A percentile compares a stretch with the other conserved stretches of the same genome.
Evolutionary conservation across 64 coral and sea anemone genomes (phyloP).

Genomic region (Orbicella faveolata): DNA sequence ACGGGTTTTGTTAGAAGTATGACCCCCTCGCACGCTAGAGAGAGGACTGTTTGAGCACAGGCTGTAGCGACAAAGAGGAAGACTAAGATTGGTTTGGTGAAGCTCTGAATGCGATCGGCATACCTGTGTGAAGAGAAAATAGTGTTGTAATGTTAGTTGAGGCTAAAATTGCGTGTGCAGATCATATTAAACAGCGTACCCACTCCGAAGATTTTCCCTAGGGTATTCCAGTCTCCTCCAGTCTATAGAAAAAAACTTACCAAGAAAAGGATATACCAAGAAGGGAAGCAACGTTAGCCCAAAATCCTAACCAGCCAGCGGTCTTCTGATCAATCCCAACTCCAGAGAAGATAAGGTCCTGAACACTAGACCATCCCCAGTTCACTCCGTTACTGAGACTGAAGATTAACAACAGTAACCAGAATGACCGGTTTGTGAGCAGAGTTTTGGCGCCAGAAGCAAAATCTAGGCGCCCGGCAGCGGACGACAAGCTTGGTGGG

Average conservation of each 20-base stretch:
- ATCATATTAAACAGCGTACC: no score
- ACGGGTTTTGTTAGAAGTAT: conserved; percentile 63
- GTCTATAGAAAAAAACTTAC: conserved; percentile 32
- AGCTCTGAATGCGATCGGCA: conserved; percentile 76
- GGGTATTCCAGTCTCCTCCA: not conserved
- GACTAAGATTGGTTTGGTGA: conserved; percentile 71
- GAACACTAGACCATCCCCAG: conserved; percentile 96
- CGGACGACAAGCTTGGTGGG: conserved; percentile 81
- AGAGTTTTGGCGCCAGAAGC: conserved; percentile 71
- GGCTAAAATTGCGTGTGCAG: no score
- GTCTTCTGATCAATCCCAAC: conserved; percentile 88
- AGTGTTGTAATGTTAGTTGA: not conserved
- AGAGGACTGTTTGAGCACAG: conserved; percentile 60
- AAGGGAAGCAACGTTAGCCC: conserved; percentile 80
- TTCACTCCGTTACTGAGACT: conserved; percentile 81
- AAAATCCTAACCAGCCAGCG: conserved; percentile 93
- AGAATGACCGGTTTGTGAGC: conserved; percentile 64
- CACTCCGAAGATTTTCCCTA: no score
- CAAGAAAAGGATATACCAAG: conserved; percentile 81
- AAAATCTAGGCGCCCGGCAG: conserved; percentile 71
- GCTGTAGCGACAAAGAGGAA: conserved; percentile 57
- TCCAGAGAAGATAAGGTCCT: conserved; percentile 83
- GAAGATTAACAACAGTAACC: conserved; percentile 61
- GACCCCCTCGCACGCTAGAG: conserved; percentile 69
- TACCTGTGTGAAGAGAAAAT: conserved; percentile 49